phyloP scores from a whole-genome alignment of 2,113 vertebrate species.

The Chrysochloris asiatica region DNA sequence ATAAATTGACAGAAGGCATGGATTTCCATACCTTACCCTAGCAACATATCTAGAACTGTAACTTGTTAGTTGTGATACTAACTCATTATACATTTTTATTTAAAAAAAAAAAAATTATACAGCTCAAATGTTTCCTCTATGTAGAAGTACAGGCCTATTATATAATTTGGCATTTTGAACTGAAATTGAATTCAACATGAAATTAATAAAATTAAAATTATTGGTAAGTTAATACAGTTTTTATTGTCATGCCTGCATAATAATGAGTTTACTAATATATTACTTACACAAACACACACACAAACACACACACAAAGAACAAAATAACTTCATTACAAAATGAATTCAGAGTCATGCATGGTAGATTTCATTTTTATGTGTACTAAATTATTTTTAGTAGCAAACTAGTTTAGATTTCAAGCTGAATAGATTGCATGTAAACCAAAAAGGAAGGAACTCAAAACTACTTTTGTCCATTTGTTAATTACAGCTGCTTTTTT shows the following conservation, averaged over 20 bases:
- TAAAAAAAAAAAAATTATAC: neutral
- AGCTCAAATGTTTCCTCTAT: neutral
- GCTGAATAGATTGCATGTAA: neutral
- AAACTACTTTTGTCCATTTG: neutral
- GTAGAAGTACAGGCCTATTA: neutral
- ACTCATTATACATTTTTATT: neutral
- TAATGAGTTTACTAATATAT: neutral
- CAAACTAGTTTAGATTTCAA: neutral
- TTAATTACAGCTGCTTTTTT: neutral
- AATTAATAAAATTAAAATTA: neutral
- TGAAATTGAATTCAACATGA: neutral
- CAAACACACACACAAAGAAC: too few relatives aligned
- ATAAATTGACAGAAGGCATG: slow-evolving; percentile 27
- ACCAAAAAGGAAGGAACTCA: neutral
- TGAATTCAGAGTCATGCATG: neutral
- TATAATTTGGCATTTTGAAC: neutral
- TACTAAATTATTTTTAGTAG: neutral
- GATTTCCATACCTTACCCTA: slow-evolving; percentile 18
- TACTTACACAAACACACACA: neutral
- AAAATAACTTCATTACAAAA: neutral
- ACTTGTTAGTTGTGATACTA: neutral
- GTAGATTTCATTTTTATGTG: neutral
- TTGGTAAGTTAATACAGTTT: neutral
- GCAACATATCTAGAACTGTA: slow-evolving; percentile 33
- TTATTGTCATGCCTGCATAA: neutral